Evolutionary conservation across 2,888 invertebrate species (phyloP), one percentile per base, ranked within the genome.

Genomic region (Troides aeacus): DNA sequence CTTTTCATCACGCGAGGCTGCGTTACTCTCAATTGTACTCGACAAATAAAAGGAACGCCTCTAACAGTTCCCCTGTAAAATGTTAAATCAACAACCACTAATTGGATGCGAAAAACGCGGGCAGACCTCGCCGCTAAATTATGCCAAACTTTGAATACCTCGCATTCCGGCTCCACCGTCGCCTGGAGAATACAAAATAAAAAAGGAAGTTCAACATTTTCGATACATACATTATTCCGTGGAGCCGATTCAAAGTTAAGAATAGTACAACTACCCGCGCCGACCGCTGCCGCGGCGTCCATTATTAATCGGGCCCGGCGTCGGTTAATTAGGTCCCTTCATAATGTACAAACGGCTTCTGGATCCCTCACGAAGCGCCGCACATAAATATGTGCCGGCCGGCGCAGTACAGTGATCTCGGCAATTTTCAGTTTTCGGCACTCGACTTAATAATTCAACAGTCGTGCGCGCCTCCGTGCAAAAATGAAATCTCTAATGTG

Each of bases 401-500:
- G 46, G 30, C 56, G n/a, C 56, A 4, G 73, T 71, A 81, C 78
- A 79, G 78, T 86, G 88, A 90, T 90, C 89, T 89, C 89, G 78
- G 81, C 83, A 87, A 89, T 87, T 88, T 89, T 88, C 91, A 91
- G 90, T 90, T 90, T 90, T 91, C 90, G 89, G 87, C 88, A 87
- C 77, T 80, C 78, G 75, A 74, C 76, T 86, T 82, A 85, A 86
- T 85, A 85, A 85, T 86, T 84, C 81, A 90, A 69, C 70, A 68
- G 74, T 77, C 81, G 82, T 80, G 80, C 81, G 36, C 18, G 80
- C 80, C 79, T 80, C 77, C 77, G 78, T 74, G 86, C 90, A 91
- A 91, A 92, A 92, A 92, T 87, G 90, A 87, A 90, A 89, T 79
- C 89, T 88, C 92, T 92, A 90, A 92, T 91, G 92, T 89, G 91